A percentile compares a stretch with the other conserved stretches of the same genome.
Evolutionary conservation across 2,113 vertebrate genomes (phyloP).

Genomic region (Pandion haliaetus): DNA sequence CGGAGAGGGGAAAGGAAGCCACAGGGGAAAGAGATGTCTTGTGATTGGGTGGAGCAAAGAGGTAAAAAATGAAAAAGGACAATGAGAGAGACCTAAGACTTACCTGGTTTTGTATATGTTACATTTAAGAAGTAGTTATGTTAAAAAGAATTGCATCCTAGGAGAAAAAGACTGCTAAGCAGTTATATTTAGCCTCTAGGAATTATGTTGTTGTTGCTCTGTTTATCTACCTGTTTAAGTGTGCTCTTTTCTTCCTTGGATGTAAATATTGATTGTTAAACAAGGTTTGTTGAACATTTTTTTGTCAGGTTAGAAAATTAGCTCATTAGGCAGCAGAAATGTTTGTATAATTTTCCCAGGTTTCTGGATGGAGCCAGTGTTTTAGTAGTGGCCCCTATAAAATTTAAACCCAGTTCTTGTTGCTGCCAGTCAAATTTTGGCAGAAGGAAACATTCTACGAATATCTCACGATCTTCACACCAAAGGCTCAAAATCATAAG

Average conservation of each 20-base stretch:
- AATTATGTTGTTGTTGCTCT: background rate
- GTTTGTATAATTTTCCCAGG: background rate
- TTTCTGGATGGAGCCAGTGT: background rate
- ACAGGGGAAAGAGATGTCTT: background rate
- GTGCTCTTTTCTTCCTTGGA: background rate
- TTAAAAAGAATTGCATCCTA: background rate
- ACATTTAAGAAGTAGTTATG: background rate
- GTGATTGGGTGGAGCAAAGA: background rate
- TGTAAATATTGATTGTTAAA: background rate
- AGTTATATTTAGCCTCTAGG: background rate
- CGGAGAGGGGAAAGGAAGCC: background rate
- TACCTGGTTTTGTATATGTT: background rate
- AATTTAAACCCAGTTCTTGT: background rate
- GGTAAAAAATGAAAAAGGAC: background rate
- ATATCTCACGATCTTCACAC: background rate
- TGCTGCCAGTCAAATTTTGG: background rate
- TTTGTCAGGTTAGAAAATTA: background rate
- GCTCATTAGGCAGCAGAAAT: background rate
- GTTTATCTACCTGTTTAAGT: background rate
- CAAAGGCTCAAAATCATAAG: background rate
- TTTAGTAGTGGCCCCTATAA: background rate
- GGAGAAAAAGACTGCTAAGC: background rate
- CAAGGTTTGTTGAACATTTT: background rate
- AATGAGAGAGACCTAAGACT: background rate
- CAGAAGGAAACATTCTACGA: background rate